Evolutionary conservation across 1,140 invertebrate species (phyloP).

Genomic region (Halictus rubicundus): DNA sequence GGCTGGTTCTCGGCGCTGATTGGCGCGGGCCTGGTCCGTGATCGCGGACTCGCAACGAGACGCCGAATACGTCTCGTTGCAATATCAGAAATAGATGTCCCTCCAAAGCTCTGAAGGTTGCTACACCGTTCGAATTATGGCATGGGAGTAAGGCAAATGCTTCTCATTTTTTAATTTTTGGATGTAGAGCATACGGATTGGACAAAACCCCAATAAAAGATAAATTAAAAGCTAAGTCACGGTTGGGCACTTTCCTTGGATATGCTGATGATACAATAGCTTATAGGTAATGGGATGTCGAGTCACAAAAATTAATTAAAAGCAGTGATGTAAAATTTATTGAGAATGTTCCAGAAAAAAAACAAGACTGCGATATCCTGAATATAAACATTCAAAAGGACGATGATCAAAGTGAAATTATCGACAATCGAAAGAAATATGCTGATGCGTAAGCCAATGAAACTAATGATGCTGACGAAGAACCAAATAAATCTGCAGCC

Average conservation of each 20-base stretch:
- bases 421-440: too few species aligned
- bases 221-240: neutral
- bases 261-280: neutral
- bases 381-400: too few species aligned
- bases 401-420: too few species aligned
- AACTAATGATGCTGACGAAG: too few species aligned
- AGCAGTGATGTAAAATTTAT: neutral
- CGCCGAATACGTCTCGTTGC: too few species aligned
- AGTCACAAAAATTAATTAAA: neutral
- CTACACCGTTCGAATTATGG: neutral
- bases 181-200: neutral
- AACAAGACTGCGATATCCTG: too few species aligned
- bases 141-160: neutral
- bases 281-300: neutral
- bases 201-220: neutral
- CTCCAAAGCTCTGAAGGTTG: neutral
- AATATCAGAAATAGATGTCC: neutral
- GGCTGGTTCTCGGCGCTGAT: too few species aligned
- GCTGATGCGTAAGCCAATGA: too few species aligned
- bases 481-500: too few species aligned
- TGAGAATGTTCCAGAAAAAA: too few species aligned
- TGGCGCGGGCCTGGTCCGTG: too few species aligned
- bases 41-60: too few species aligned
- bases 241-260: neutral
- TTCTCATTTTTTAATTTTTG: neutral